These are phyloP conservation scores for Parazoanthus atlanticus DNA, from an alignment of 92 coral and sea anemone genomes.

Conservation along the genomic window DNA sequence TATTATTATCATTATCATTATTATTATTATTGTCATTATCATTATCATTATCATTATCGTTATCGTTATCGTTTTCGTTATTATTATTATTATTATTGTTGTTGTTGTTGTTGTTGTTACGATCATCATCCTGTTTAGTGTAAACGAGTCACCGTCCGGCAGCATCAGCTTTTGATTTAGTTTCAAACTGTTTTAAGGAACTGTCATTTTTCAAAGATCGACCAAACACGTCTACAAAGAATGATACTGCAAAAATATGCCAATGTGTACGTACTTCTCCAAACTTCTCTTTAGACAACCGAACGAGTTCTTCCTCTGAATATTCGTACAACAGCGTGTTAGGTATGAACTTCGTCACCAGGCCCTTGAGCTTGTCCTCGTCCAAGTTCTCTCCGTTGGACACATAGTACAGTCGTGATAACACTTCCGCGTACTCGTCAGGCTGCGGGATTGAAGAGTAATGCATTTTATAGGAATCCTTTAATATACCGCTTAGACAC, in stretches of 20 bases:
- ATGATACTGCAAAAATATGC: not conserved
- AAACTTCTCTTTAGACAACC: constrained; percentile 41
- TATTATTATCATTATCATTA: no score
- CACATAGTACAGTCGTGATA: constrained; percentile 77
- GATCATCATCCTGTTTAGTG: no score
- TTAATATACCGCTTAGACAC: not conserved
- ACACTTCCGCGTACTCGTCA: constrained; percentile 68
- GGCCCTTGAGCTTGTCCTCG: constrained; percentile 52
- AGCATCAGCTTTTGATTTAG: no score
- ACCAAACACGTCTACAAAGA: not conserved
- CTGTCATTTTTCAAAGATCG: no score
- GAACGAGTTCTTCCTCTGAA: constrained; percentile 52
- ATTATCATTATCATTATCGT: no score
- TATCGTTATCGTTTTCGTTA: no score
- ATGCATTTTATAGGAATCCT: no score
- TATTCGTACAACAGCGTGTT: constrained; percentile 14
- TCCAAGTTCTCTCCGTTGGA: constrained; percentile 74
- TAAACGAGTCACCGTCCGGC: no score
- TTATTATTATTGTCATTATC: no score
- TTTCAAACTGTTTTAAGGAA: no score
- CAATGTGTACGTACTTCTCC: constrained; percentile 45
- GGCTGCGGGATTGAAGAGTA: constrained; percentile 45
- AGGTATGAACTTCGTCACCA: constrained; percentile 52
- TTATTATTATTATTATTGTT: no score
- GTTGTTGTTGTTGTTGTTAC: no score